Base-by-base conservation (phyloP, 2,113 vertebrate species). In the Catharus minimus region DNA sequence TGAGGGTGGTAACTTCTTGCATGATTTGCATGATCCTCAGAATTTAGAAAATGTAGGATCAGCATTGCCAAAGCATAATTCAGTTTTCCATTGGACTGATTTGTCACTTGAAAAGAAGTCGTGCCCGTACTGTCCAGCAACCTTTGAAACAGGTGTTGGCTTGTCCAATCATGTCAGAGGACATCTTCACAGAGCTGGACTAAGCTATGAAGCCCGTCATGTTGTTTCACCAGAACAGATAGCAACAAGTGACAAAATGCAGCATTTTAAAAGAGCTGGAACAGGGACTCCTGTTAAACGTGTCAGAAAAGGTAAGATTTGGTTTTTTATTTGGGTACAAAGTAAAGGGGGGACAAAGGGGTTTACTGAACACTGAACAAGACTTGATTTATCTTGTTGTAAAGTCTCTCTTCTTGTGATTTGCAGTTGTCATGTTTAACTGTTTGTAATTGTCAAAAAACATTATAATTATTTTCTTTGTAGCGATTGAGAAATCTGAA, bases 151-250 rank as follows among this genome's bases (percentile, higher is more conserved):
- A 30, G 98, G 98, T 86, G 99, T 99, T 94, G 98, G 98, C 55
- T 97, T 99, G 95, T 99, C 98, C 88, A 99, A 99, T 97, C 99
- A 99, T 11, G 98, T 99, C 67, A 98, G 98, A 93, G 99, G 99
- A 85, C 99, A 99, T 97, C 98, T 99, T 87, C 98, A 99, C 95
- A 97, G 98, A 97, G 98, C 98, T 80, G 99, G 99, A 76, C 96
- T 99, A 93, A 99, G 98, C 94, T 99, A 99, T 41, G 98, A 99
- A 86, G 98, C 98, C 64, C 98, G 99, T n/a, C 99, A 99, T 84
- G 98, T 99, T 97, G 98, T 99, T 82, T 98, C 98, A 44, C 98
- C 99, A 49, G 98, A 99, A 93, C 98, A 99, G 94, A 99, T 99
- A 96, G 98, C 98, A 17, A 97, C 98, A 95, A 98, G 97, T 93